Base-by-base conservation (phyloP, 2,888 invertebrate genomes). In the Plebejus argus region DNA sequence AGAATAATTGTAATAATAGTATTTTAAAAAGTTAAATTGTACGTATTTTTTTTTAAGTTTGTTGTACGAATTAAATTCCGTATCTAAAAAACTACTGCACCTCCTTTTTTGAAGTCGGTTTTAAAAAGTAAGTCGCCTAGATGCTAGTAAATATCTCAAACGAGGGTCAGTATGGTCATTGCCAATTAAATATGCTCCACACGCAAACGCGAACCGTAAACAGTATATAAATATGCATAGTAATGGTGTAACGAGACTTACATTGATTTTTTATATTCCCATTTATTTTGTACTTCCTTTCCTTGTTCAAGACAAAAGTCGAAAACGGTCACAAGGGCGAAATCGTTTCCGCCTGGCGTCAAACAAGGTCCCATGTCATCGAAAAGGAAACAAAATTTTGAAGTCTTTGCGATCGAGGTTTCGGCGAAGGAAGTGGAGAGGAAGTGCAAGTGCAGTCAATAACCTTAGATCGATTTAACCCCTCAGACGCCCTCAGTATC, bases 221-320 rank as follows among this genome's bases (percentile, higher is more conserved):
- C 86, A 87, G 86, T 84, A 88, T 85, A 89, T 91, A 87, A 84
- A 86, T 84, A 89, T 88, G 86, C 88, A 82, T 79, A 80, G 82
- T 83, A 80, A 80, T 80, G 75, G 77, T 79, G 76, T 56, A 76
- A 70, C 80, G 78, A 76, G 76, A 77, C 80, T 78, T 61, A 77
- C 79, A 76, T 79, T 76, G 79, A 76, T 81, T 80, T 79, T 80
- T 79, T 81, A 81, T 81, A 74, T 80, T 80, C 78, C 79, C 61
- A 79, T 81, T 79, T 77, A 71, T 77, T 81, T 79, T 77, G 72
- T 77, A 79, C 76, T 70, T 76, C 74, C 70, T 77, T 78, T 78
- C 78, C 78, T 79, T 76, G 76, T 77, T 76, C 70, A 66, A 53
- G 15, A 33, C 66, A 66, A 66, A 72, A 72, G 18, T 72, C 45